Conservation (phyloP, 2,888 invertebrate species). For the Lymantria dispar region DNA sequence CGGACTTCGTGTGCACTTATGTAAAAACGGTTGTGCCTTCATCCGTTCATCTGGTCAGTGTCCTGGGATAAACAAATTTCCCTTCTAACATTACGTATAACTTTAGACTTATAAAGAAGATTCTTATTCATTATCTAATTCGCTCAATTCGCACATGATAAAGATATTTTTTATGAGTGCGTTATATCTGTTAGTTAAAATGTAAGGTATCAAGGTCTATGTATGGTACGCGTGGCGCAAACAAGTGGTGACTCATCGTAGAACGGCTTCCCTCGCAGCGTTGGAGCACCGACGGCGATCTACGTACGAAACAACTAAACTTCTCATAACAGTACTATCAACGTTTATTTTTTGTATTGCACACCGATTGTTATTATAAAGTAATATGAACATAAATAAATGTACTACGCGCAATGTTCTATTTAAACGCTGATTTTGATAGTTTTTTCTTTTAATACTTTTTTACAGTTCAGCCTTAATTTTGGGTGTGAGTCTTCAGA, state of each 20-base stretch:
- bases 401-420: not conserved
- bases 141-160: not conserved
- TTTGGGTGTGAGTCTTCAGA: no score
- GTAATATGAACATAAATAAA: not conserved
- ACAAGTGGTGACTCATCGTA: conserved; percentile 50
- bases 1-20: no score
- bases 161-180: not conserved
- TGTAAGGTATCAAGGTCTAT: conserved; percentile 6
- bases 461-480: no score
- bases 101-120: no score
- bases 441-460: no score
- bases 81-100: no score
- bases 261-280: conserved; percentile 59
- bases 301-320: conserved; percentile 34
- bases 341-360: conserved; percentile 29
- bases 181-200: not conserved
- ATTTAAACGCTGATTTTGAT: no score
- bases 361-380: conserved; percentile 18
- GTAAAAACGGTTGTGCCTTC: no score
- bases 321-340: conserved; percentile 30
- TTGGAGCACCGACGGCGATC: conserved; percentile 19
- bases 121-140: no score
- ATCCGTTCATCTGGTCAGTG: no score
- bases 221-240: conserved; percentile 36
- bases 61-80: no score